Percentiles rank a stretch among this genome's conserved stretches.
phyloP scores from a whole-genome alignment of 2,888 invertebrate genomes.

The Calameuta pallipes region DNA sequence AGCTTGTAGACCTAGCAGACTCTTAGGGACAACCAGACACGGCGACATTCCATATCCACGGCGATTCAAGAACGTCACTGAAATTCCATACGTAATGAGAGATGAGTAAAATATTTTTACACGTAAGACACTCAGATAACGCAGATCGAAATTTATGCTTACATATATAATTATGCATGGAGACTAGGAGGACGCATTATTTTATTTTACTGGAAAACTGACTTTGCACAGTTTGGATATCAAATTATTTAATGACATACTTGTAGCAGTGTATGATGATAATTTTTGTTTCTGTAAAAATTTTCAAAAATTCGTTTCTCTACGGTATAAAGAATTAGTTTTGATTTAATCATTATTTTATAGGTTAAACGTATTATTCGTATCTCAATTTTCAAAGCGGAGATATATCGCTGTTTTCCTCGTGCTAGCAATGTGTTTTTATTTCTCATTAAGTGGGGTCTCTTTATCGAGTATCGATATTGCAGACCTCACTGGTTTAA shows the following conservation, averaged over 20 bases:
- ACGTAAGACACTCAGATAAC: not conserved
- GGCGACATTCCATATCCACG: not conserved
- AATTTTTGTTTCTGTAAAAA: not conserved
- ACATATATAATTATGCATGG: not conserved
- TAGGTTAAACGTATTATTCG: not conserved
- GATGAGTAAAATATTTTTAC: not conserved
- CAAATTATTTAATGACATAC: not conserved
- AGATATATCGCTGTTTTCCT: slow-evolving; percentile 5
- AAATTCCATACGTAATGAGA: not conserved
- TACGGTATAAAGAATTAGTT: not conserved
- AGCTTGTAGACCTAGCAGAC: not conserved
- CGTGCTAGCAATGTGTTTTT: not conserved
- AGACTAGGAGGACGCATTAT: not conserved
- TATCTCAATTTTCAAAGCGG: not conserved
- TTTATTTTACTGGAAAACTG: not conserved
- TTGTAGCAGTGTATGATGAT: not conserved
- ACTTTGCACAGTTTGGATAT: not conserved
- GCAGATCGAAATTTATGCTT: not conserved
- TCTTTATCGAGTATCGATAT: not conserved
- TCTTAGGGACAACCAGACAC: not conserved
- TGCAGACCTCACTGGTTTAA: slow-evolving; percentile 7
- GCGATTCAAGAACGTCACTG: not conserved
- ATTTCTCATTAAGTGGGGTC: not conserved
- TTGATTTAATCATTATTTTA: slow-evolving; percentile 5
- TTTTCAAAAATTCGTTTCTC: not conserved